phyloP scores from a whole-genome alignment of 2,797 vertebrate genomes.

The Melanogrammus aeglefinus region DNA sequence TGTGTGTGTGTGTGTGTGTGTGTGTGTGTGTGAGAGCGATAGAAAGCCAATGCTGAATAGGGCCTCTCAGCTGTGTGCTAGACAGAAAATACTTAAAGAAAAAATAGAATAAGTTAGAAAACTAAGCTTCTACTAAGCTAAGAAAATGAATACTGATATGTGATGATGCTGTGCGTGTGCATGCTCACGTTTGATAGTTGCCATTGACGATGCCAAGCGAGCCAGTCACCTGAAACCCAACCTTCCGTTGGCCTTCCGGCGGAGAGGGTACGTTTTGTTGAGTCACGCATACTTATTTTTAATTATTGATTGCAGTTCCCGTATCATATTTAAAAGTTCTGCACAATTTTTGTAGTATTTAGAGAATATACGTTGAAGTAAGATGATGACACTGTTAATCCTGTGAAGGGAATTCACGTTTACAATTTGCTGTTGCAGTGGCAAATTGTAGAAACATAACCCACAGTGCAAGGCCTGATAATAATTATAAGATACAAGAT shows the following conservation, averaged over 20 bases:
- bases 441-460: neutral
- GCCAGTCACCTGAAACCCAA: conserved; percentile 71
- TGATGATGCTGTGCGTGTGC: neutral
- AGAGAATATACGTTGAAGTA: neutral
- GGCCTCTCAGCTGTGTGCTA: too few relatives aligned
- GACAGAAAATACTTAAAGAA: neutral
- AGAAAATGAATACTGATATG: too few relatives aligned
- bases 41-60: too few relatives aligned
- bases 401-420: neutral
- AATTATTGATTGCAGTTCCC: neutral
- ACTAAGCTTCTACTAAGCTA: neutral
- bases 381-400: neutral
- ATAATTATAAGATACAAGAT: neutral
- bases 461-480: neutral
- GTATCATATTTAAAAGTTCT: neutral
- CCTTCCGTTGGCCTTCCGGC: conserved; percentile 69
- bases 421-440: too few relatives aligned
- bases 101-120: neutral
- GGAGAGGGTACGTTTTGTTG: conserved; percentile 68
- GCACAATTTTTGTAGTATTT: neutral
- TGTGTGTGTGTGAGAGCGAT: too few relatives aligned
- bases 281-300: neutral
- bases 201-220: conserved; percentile 73
- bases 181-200: conserved; percentile 51
- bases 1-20: neutral